Percentiles rank a stretch among this genome's conserved stretches.
phyloP scores from a whole-genome alignment of 2,888 invertebrate species.

The Kuschelorhynchus macadamiae region DNA sequence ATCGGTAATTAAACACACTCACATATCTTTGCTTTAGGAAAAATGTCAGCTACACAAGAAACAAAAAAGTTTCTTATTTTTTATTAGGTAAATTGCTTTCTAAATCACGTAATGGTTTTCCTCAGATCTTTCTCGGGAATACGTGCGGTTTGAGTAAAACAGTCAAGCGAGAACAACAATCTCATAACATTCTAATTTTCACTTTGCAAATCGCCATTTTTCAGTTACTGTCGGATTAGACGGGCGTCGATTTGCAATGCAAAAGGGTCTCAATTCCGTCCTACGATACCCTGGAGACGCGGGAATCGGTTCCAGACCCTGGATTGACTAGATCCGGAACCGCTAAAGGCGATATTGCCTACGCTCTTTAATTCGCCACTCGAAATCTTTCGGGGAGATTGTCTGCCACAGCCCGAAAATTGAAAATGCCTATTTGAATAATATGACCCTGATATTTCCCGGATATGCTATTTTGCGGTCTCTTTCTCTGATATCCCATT shows the following conservation, averaged over 20 bases:
- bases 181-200: constrained; percentile 40
- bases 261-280: constrained; percentile 34
- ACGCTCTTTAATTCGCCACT: constrained; percentile 41
- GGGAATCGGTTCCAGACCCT: constrained; percentile 33
- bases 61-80: no score
- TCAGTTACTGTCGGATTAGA: constrained; percentile 28
- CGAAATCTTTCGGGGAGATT: constrained; percentile 48
- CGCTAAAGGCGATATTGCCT: constrained; percentile 32
- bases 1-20: no score
- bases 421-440: constrained; percentile 49
- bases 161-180: constrained; percentile 8
- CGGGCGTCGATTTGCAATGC: constrained; percentile 40
- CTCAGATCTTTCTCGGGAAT: no score
- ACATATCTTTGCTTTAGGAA: neutral
- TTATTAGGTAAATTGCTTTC: no score
- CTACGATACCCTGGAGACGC: constrained; percentile 39
- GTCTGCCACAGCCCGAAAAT: constrained; percentile 40
- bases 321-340: constrained; percentile 38
- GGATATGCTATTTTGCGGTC: constrained; percentile 29
- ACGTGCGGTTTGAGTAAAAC: no score
- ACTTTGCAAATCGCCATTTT: constrained; percentile 36
- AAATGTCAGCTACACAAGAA: no score
- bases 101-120: no score
- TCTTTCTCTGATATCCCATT: neutral
- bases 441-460: constrained; percentile 35